Conservation (phyloP, 1,140 invertebrate species). For the Calycopis cecrops region DNA sequence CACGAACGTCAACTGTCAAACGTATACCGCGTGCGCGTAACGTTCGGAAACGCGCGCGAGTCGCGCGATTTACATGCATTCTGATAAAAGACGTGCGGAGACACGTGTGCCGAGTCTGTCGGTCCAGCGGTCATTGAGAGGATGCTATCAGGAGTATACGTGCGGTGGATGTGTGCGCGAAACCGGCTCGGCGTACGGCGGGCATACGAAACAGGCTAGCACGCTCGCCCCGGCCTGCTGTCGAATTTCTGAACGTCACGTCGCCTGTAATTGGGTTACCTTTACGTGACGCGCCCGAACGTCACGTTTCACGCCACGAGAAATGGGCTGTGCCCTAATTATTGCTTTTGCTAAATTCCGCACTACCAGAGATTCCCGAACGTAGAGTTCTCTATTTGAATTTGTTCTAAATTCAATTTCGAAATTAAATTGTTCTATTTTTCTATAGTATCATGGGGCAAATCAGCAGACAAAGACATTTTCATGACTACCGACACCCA, state of each 20-base stretch:
- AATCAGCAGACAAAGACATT: too few relatives aligned
- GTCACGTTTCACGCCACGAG: constrained; percentile 49
- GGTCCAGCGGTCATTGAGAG: constrained; percentile 73
- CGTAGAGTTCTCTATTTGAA: too few relatives aligned
- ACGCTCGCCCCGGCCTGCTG: constrained; percentile 40
- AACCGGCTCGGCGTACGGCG: constrained; percentile 56
- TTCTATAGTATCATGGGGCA: too few relatives aligned
- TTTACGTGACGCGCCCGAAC: constrained; percentile 56
- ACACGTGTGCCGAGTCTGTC: constrained; percentile 65
- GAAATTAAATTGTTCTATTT: too few relatives aligned
- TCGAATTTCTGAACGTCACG: constrained; percentile 63
- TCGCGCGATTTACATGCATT: constrained; percentile 61
- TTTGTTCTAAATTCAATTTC: too few relatives aligned
- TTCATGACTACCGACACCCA: too few relatives aligned
- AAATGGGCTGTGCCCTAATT: constrained; percentile 63
- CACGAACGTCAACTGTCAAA: constrained; percentile 45
- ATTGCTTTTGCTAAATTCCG: constrained; percentile 46
- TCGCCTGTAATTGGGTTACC: constrained; percentile 66
- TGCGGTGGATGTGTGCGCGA: constrained; percentile 57
- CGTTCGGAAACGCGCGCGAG: constrained; percentile 45
- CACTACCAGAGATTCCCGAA: too few relatives aligned
- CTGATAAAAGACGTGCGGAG: constrained; percentile 35
- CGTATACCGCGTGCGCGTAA: constrained; percentile 50
- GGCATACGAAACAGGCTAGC: constrained; percentile 64
- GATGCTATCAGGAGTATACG: constrained; percentile 69